Percentiles rank a stretch among this genome's conserved stretches.
These are phyloP conservation scores for Phortica variegata DNA, from an alignment of 1,140 invertebrate species.

Conservation along the genomic window DNA sequence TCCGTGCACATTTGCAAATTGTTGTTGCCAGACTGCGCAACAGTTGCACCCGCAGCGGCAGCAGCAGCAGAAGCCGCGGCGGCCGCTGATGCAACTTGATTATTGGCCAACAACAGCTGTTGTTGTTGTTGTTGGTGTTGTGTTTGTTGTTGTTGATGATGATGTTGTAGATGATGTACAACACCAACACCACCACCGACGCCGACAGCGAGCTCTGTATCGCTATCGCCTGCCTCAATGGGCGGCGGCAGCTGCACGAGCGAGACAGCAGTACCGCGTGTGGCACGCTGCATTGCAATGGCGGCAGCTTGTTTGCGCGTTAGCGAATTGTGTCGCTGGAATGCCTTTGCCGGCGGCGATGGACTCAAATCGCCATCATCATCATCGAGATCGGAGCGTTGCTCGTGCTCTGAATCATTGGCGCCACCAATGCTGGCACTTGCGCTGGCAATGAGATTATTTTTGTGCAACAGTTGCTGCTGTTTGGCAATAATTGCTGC, in stretches of 20 bases:
- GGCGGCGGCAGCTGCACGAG: slow-evolving; percentile 79
- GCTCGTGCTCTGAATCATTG: slow-evolving; percentile 44
- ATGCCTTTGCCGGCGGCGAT: slow-evolving; percentile 57
- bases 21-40: slow-evolving; percentile 41
- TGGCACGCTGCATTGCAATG: slow-evolving; percentile 58
- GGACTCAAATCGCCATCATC: slow-evolving; percentile 55
- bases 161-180: slow-evolving; percentile 8
- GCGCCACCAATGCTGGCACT: slow-evolving; percentile 18
- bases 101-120: slow-evolving; percentile 38
- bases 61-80: slow-evolving; percentile 34
- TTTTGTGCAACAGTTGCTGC: slow-evolving; percentile 39
- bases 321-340: slow-evolving; percentile 63
- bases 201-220: slow-evolving; percentile 49
- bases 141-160: slow-evolving; percentile 17
- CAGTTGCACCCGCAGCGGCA: slow-evolving; percentile 30
- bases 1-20: slow-evolving; percentile 57
- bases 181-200: not conserved
- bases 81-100: slow-evolving; percentile 39
- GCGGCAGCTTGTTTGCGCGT: slow-evolving; percentile 62
- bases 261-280: slow-evolving; percentile 64
- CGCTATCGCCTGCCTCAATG: slow-evolving; percentile 70
- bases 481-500: slow-evolving; percentile 48
- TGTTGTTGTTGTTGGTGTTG: slow-evolving; percentile 30
- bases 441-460: not conserved
- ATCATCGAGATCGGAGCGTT: slow-evolving; percentile 49